Conservation (phyloP, 2,113 vertebrate genomes). For the Ictidomys tridecemlineatus region DNA sequence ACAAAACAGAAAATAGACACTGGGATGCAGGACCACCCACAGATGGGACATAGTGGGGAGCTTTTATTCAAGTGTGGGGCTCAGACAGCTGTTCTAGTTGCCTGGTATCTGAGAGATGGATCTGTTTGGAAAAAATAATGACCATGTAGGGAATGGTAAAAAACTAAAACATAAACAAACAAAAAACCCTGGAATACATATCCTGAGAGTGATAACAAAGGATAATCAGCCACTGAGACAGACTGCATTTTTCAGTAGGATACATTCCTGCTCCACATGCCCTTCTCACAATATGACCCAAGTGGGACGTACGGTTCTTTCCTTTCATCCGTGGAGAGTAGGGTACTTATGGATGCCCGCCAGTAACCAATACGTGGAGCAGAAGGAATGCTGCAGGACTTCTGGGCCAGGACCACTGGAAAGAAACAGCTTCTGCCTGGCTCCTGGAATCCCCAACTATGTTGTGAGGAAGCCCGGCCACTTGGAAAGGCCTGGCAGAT, state of each 20-base stretch:
- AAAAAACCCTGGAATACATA: neutral
- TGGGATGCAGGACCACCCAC: too few species aligned
- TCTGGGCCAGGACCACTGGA: neutral
- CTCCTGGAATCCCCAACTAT: neutral
- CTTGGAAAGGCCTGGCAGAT: neutral
- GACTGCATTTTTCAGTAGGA: neutral
- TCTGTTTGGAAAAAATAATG: neutral
- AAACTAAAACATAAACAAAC: neutral
- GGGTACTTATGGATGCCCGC: neutral
- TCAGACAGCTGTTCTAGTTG: neutral
- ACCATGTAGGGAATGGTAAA: neutral
- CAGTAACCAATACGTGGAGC: accelerated
- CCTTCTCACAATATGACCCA: neutral
- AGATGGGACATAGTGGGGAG: neutral
- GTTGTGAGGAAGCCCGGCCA: neutral
- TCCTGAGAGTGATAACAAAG: neutral
- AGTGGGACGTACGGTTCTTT: too few species aligned
- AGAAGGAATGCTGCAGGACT: neutral
- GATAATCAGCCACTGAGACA: neutral
- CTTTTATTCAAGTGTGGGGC: neutral
- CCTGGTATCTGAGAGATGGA: neutral
- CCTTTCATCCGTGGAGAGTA: neutral
- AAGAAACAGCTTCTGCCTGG: too few species aligned
- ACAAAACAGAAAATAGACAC: neutral
- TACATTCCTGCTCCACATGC: too few species aligned